Evolutionary conservation across 1,140 invertebrate species (phyloP).

Genomic region (Papilio glaucus): DNA sequence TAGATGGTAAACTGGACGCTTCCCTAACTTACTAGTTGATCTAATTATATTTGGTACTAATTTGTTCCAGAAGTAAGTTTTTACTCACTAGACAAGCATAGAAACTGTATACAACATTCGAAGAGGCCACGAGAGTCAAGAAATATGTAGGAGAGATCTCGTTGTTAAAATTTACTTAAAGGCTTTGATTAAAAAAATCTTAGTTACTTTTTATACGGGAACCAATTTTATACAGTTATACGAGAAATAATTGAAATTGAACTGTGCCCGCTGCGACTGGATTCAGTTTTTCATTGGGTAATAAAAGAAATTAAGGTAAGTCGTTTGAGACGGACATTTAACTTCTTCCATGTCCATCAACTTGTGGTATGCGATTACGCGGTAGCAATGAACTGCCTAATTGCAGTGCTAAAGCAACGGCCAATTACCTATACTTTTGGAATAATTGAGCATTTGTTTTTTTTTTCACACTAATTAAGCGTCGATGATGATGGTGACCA

Average conservation of each 20-base stretch:
- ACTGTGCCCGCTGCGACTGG: conserved; percentile 46
- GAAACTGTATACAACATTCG: too few relatives aligned
- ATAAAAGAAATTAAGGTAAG: conserved; percentile 58
- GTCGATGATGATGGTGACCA: neutral
- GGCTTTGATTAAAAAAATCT: neutral
- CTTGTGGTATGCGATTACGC: conserved; percentile 51
- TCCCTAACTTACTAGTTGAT: too few relatives aligned
- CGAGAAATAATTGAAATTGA: conserved; percentile 46
- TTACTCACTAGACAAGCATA: too few relatives aligned
- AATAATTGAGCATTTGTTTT: conserved; percentile 20
- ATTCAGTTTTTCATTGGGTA: conserved; percentile 54
- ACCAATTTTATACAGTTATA: conserved; percentile 6
- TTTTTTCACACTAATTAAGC: conserved; percentile 6
- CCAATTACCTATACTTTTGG: conserved; percentile 7
- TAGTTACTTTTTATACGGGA: neutral
- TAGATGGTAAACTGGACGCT: too few relatives aligned
- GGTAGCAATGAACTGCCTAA: conserved; percentile 50
- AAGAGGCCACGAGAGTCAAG: too few relatives aligned
- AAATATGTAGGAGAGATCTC: too few relatives aligned
- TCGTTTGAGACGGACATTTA: conserved; percentile 55
- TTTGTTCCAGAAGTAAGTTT: too few relatives aligned
- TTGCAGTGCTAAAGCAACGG: conserved; percentile 46
- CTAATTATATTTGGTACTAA: too few relatives aligned
- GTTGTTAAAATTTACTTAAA: neutral
- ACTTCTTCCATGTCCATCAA: conserved; percentile 39